Evolutionary conservation across 2,797 vertebrate species (phyloP), one percentile per base, ranked within the genome.

Genomic region (Choloepus didactylus): DNA sequence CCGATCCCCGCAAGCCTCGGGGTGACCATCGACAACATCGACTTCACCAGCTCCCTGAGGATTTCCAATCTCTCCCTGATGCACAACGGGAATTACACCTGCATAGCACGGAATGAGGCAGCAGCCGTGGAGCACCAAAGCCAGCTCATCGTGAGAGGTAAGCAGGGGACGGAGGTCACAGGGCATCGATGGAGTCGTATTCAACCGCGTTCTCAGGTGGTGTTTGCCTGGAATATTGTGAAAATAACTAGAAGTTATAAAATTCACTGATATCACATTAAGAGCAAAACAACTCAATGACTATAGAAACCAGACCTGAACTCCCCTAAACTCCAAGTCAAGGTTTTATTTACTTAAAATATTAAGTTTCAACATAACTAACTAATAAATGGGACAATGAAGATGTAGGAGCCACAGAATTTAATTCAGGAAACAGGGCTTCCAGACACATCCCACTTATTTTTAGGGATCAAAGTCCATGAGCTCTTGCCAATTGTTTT

Each of bases 61-160:
- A 99, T 99, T 97, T 99, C 99, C 98, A 99, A 99, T 98, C 99
- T 99, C 41, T 99, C 99, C 0, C 99, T 99, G 18, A 99, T 99
- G 98, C 99, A 99, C 98, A 99, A 99, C 0, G 99, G 99, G 79
- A 99, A 99, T 97, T 99, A 99, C 87, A 99, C 99, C 91, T 99
- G 99, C 98, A 99, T 99, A 1, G 99, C 99, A 54, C 98, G 99
- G 82, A 99, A 99, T 0, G 99, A 99, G 81, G 99, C 99, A 0
- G 99, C 99, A 0, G 99, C 99, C 0, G 99, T 99, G 96, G 99
- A 99, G 96, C 99, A 99, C 98, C 99, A 99, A 86, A 99, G 99
- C 98, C 99, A 99, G 97, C 98, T 99, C 79, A 99, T 99, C 0
- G 99, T 99, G 23, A 98, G 99, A 99, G 99, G 99, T 99, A 95